phyloP scores from a whole-genome alignment of 2,888 invertebrate species.

The Leptinotarsa juncta region DNA sequence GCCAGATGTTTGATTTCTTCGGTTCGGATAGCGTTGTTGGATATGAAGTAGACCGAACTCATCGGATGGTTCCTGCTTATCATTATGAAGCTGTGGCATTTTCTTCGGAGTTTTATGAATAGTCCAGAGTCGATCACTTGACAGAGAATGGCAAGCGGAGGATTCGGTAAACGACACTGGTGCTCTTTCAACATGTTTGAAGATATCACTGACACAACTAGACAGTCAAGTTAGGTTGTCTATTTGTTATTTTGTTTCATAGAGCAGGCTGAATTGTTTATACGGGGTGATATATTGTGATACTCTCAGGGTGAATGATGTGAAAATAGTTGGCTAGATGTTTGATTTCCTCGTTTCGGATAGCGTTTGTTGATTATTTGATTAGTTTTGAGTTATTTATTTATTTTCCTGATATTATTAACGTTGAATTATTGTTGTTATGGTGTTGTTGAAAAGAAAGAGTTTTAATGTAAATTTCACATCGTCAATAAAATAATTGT shows the following conservation, averaged over 20 bases:
- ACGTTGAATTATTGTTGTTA: too few relatives aligned
- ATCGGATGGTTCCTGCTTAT: conserved; percentile 35
- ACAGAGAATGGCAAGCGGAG: conserved; percentile 8
- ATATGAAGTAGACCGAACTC: conserved; percentile 40
- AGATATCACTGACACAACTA: not conserved
- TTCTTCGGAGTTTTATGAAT: conserved; percentile 41
- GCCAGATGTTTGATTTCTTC: conserved; percentile 47
- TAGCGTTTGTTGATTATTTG: conserved; percentile 22
- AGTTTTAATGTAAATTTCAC: too few relatives aligned
- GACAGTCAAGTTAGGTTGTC: not conserved
- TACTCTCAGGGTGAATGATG: conserved; percentile 50
- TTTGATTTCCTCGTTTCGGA: conserved; percentile 43
- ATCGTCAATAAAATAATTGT: too few relatives aligned
- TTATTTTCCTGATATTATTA: too few relatives aligned
- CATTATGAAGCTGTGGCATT: conserved; percentile 31
- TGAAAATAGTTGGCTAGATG: conserved; percentile 43
- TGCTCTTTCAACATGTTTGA: conserved; percentile 11
- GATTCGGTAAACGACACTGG: conserved; percentile 1
- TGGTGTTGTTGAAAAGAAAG: too few relatives aligned
- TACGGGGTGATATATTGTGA: not conserved
- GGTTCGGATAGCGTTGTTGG: conserved; percentile 38
- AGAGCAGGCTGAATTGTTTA: too few relatives aligned
- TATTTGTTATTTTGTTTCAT: not conserved
- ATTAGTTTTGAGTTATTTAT: too few relatives aligned
- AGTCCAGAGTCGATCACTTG: conserved; percentile 41